Evolutionary conservation across 2,113 vertebrate species (phyloP).

Genomic region (Hippocampus zosterae): DNA sequence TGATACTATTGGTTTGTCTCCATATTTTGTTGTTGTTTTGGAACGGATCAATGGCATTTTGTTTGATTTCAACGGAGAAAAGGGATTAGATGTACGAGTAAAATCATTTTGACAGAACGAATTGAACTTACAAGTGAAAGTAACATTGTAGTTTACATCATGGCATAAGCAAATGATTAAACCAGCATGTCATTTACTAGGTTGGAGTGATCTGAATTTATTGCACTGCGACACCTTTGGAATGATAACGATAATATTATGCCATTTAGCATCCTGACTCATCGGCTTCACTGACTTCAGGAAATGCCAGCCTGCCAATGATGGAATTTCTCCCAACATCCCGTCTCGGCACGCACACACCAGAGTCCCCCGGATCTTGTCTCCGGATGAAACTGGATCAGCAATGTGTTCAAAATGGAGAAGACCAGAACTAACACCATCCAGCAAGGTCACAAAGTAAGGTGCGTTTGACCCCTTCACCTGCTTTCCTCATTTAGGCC

Average conservation of each 20-base stretch:
- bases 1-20: too few relatives aligned
- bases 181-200: neutral
- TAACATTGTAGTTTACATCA: neutral
- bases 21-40: too few relatives aligned
- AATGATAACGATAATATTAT: too few relatives aligned
- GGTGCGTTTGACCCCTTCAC: too few relatives aligned
- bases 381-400: conserved; percentile 11
- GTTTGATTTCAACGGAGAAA: too few relatives aligned
- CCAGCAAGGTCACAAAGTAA: neutral
- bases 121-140: too few relatives aligned
- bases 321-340: conserved; percentile 58
- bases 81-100: too few relatives aligned
- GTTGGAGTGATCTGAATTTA: neutral
- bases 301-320: conserved; percentile 66
- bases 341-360: conserved; percentile 4
- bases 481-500: neutral
- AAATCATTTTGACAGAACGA: too few relatives aligned
- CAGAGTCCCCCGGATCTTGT: neutral
- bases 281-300: conserved; percentile 57
- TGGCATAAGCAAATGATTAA: neutral
- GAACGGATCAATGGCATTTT: too few relatives aligned
- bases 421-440: neutral
- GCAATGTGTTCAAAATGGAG: neutral
- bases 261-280: conserved; percentile 14
- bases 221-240: neutral